Evolutionary conservation across 2,797 vertebrate genomes (phyloP).

Genomic region (Cuculus canorus): DNA sequence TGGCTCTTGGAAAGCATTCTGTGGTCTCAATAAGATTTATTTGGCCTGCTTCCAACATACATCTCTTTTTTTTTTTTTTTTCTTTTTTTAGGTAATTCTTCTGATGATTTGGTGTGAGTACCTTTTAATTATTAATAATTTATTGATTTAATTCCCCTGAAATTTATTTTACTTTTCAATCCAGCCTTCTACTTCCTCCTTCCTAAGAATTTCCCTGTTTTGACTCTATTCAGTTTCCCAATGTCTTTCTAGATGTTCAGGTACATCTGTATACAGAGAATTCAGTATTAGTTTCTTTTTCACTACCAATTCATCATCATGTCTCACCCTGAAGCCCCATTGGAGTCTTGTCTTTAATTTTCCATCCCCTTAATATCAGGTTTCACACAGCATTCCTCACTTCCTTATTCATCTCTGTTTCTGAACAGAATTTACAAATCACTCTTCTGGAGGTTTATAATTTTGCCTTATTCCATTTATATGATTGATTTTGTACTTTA

Average conservation of each 20-base stretch:
- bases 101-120: neutral
- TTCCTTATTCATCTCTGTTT: neutral
- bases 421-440: neutral
- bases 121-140: neutral
- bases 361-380: neutral
- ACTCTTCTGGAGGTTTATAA: neutral
- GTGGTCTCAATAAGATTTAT: neutral
- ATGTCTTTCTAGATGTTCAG: neutral
- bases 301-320: neutral
- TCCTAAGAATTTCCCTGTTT: neutral
- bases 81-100: neutral
- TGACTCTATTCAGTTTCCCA: neutral
- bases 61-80: neutral
- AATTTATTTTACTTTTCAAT: neutral
- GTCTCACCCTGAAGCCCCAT: neutral
- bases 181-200: neutral
- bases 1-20: neutral
- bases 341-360: neutral
- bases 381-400: neutral
- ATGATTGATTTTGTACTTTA: neutral
- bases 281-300: neutral
- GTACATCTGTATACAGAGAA: neutral
- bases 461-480: neutral
- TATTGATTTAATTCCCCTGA: neutral
- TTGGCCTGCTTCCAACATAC: neutral